phyloP scores from a whole-genome alignment of 2,888 invertebrate genomes.

The Meta bourneti region DNA sequence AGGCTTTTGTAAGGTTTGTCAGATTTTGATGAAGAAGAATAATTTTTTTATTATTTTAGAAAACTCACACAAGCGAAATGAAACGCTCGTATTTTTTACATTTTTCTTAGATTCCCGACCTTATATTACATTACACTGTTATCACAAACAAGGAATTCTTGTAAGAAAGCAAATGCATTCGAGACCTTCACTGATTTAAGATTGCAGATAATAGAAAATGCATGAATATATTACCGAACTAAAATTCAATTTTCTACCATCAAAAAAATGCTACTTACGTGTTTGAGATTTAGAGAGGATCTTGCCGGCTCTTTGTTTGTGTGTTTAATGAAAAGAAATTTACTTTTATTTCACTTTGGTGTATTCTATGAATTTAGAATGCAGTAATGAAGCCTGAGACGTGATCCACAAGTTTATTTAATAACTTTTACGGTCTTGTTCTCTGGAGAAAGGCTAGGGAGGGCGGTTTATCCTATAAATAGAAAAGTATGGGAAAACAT shows the following conservation, averaged over 20 bases:
- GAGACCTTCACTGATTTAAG: neutral
- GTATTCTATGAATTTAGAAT: constrained; percentile 31
- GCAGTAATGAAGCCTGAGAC: constrained; percentile 13
- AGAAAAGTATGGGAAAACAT: neutral
- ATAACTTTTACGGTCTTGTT: neutral
- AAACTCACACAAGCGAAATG: neutral
- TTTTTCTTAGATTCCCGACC: neutral
- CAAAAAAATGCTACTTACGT: neutral
- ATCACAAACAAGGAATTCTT: neutral
- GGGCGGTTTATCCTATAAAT: neutral
- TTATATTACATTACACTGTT: neutral
- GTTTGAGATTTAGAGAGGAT: neutral
- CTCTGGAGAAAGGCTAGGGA: neutral
- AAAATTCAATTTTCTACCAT: constrained; percentile 21
- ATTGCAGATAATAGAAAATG: constrained; percentile 23
- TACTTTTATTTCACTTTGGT: neutral
- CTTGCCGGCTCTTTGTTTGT: neutral
- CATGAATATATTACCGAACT: constrained; percentile 36
- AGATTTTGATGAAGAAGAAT: constrained; percentile 34
- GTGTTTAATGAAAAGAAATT: constrained; percentile 12
- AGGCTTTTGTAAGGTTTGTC: neutral
- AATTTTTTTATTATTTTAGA: constrained; percentile 6
- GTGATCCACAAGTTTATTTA: neutral
- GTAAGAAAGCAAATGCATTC: neutral
- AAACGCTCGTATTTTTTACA: neutral